Conservation (phyloP, 2,113 vertebrate genomes). For the Microtus oregoni region DNA sequence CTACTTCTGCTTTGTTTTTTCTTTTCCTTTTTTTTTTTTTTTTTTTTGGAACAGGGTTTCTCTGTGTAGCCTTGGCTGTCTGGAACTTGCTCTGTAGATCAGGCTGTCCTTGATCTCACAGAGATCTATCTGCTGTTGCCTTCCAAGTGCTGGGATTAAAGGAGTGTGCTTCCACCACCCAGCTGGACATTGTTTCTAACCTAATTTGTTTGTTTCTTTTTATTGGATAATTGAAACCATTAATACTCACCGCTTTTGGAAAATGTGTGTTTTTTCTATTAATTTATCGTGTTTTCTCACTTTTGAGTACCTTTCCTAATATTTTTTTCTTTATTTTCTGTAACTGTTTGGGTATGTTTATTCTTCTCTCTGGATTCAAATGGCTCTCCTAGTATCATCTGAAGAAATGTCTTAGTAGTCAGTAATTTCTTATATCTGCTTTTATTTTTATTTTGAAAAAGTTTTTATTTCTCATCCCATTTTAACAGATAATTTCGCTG, state of each 20-base stretch:
- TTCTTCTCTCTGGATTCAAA: background rate
- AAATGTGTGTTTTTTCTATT: background rate
- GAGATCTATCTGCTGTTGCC: background rate
- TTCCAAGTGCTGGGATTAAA: background rate
- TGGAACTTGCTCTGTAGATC: too few species aligned
- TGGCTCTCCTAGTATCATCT: background rate
- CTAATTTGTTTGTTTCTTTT: background rate
- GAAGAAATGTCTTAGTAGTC: background rate
- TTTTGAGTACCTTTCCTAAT: background rate
- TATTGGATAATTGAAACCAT: background rate
- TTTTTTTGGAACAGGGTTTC: background rate
- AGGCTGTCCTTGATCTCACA: background rate
- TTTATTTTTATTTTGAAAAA: background rate
- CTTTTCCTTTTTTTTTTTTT: too few species aligned
- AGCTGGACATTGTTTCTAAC: background rate
- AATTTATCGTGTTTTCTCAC: background rate
- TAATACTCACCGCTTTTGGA: background rate
- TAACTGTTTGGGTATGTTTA: background rate
- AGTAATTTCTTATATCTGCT: background rate
- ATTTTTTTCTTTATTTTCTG: background rate
- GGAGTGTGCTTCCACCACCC: background rate
- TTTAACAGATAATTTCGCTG: background rate
- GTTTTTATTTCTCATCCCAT: background rate
- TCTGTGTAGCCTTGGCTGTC: background rate
- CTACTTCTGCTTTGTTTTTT: background rate